phyloP scores from a whole-genome alignment of 2,888 invertebrate species.

The Neocrepidodera transversa region DNA sequence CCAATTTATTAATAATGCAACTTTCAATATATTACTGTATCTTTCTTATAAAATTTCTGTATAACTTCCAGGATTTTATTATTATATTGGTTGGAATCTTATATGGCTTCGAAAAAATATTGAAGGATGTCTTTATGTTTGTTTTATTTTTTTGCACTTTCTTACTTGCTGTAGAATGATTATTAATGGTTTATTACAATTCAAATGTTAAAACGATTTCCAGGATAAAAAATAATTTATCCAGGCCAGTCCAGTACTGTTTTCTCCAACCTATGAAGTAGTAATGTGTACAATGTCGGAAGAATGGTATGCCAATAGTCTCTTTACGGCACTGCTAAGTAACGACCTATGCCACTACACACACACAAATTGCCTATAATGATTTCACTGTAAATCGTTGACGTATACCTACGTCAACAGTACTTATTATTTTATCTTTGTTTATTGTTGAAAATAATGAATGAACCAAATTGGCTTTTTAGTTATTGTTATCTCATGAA shows the following conservation, averaged over 20 bases:
- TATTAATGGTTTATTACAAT: slow-evolving; percentile 3
- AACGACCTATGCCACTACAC: slow-evolving; percentile 50
- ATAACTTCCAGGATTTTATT: not conserved
- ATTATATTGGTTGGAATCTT: not conserved
- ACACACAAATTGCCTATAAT: slow-evolving; percentile 55
- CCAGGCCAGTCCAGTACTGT: slow-evolving; percentile 10
- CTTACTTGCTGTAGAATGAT: slow-evolving; percentile 7
- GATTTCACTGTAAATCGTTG: slow-evolving; percentile 49
- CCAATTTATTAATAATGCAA: not conserved
- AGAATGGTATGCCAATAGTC: slow-evolving; percentile 47
- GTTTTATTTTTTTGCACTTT: slow-evolving; percentile 3
- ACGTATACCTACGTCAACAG: slow-evolving; percentile 26
- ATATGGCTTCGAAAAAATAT: not conserved
- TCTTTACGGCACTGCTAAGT: slow-evolving; percentile 52
- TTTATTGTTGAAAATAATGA: slow-evolving; percentile 9
- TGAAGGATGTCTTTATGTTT: not conserved
- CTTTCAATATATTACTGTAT: slow-evolving; percentile 4
- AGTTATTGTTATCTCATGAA: too few species aligned
- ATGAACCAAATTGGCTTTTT: not conserved
- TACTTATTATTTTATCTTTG: slow-evolving; percentile 19
- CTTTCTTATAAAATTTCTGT: not conserved
- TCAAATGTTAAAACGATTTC: slow-evolving; percentile 2
- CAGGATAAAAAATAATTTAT: too few species aligned
- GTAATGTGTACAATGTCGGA: slow-evolving; percentile 52
- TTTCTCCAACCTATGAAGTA: slow-evolving; percentile 21